phyloP scores from a whole-genome alignment of 2,888 invertebrate species.

The Callyntrura guangdongensis region DNA sequence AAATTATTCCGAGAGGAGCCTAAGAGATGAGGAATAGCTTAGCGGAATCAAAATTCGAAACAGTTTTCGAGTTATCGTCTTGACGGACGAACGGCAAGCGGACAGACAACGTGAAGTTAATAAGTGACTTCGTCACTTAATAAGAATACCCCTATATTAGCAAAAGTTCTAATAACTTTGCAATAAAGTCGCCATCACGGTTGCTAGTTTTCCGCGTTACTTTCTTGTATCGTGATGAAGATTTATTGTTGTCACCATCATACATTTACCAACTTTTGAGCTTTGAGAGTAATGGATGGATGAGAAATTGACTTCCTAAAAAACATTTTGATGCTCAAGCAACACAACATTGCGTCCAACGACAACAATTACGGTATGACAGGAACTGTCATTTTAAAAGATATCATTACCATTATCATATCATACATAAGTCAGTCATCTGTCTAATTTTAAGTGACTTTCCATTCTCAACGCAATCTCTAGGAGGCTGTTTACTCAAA shows the following conservation, averaged over 20 bases:
- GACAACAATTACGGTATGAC: neutral
- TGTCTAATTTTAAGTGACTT: conserved; percentile 43
- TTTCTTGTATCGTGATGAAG: neutral
- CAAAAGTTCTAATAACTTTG: no score
- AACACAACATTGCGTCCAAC: neutral
- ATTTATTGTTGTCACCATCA: neutral
- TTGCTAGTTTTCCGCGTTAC: neutral
- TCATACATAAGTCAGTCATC: conserved; percentile 50
- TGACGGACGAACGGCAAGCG: no score
- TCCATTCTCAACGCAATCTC: conserved; percentile 10
- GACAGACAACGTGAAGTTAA: no score
- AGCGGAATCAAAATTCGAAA: no score
- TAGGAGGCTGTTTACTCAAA: neutral
- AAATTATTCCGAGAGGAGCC: no score
- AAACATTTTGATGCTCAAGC: neutral
- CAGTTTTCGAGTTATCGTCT: no score
- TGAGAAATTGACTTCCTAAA: neutral
- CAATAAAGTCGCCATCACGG: no score
- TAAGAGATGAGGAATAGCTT: no score
- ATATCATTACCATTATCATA: conserved; percentile 2
- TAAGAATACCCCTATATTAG: no score
- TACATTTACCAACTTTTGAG: neutral
- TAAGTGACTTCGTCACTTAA: no score
- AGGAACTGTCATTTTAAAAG: conserved; percentile 23
- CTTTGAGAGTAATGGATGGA: neutral